Percentiles rank a stretch among this genome's conserved stretches.
phyloP scores from a whole-genome alignment of 2,888 invertebrate species.

The Dichetophora obliterata region DNA sequence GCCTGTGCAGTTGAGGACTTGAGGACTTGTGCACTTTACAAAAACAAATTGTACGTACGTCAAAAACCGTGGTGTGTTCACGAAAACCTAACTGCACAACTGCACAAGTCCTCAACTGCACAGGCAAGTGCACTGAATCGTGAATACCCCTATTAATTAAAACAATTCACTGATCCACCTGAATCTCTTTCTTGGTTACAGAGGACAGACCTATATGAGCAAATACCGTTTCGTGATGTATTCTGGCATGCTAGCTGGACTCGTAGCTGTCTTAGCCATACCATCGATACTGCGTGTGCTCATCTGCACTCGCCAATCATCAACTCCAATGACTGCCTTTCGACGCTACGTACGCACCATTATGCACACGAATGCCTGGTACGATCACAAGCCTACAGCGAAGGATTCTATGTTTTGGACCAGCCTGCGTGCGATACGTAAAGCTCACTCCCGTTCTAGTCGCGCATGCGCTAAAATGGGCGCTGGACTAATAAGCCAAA shows the following conservation, averaged over 20 bases:
- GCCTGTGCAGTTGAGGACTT: too few relatives aligned
- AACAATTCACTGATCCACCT: too few relatives aligned
- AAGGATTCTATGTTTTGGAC: slow-evolving; percentile 75
- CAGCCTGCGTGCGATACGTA: slow-evolving; percentile 77
- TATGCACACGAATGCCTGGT: slow-evolving; percentile 84
- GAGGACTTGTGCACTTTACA: too few relatives aligned
- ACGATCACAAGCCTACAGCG: slow-evolving; percentile 69
- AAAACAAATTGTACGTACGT: too few relatives aligned
- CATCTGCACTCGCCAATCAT: slow-evolving; percentile 79
- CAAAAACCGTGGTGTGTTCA: too few relatives aligned
- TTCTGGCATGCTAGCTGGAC: slow-evolving; percentile 81
- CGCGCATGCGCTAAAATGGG: slow-evolving; percentile 70
- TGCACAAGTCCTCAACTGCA: too few relatives aligned
- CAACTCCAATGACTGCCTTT: slow-evolving; percentile 77
- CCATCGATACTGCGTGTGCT: slow-evolving; percentile 81
- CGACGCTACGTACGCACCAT: slow-evolving; percentile 84
- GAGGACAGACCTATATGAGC: slow-evolving; percentile 81
- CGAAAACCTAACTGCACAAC: too few relatives aligned
- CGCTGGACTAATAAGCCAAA: slow-evolving; percentile 78
- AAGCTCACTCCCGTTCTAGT: slow-evolving; percentile 77
- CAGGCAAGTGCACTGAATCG: too few relatives aligned
- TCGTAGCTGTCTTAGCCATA: slow-evolving; percentile 81
- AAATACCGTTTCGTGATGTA: slow-evolving; percentile 79
- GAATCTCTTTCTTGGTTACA: slow-evolving; percentile 64
- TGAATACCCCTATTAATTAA: too few relatives aligned